Conservation (phyloP, 2,113 vertebrate species). For the Tichodroma muraria region DNA sequence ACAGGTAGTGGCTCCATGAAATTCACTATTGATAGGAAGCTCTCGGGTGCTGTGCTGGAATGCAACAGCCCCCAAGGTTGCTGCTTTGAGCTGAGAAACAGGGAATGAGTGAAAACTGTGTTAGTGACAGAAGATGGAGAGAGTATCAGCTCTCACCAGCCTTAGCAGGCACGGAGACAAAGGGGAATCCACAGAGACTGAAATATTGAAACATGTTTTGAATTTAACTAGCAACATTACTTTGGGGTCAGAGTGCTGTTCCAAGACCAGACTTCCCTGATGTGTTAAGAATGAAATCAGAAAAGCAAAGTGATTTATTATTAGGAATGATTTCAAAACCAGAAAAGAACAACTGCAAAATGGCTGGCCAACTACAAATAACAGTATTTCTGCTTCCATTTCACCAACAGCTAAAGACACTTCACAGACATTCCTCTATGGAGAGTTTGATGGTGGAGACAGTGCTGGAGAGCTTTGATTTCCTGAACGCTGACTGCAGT, state of each 20-base stretch:
- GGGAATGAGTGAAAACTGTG: neutral
- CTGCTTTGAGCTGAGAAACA: neutral
- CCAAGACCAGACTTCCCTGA: neutral
- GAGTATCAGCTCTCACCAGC: neutral
- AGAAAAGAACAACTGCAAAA: neutral
- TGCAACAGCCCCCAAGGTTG: neutral
- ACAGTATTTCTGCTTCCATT: neutral
- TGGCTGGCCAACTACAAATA: neutral
- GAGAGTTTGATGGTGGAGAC: slow-evolving; percentile 88
- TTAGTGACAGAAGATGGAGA: neutral
- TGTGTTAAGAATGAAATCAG: neutral
- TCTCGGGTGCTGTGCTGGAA: neutral
- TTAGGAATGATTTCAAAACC: neutral
- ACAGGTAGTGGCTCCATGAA: neutral
- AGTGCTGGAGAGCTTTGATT: slow-evolving; percentile 90
- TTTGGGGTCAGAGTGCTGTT: neutral
- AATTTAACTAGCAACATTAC: neutral
- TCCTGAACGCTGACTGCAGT: slow-evolving; percentile 81
- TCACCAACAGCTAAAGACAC: slow-evolving; percentile 63
- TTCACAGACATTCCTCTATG: slow-evolving; percentile 67
- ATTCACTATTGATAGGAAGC: accelerated
- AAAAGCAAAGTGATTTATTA: neutral
- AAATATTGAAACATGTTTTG: neutral
- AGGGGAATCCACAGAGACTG: neutral
- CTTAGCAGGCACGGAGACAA: neutral